Evolutionary conservation across 1,140 invertebrate genomes (phyloP), one percentile per base, ranked within the genome.

Genomic region (Atta colombica): DNA sequence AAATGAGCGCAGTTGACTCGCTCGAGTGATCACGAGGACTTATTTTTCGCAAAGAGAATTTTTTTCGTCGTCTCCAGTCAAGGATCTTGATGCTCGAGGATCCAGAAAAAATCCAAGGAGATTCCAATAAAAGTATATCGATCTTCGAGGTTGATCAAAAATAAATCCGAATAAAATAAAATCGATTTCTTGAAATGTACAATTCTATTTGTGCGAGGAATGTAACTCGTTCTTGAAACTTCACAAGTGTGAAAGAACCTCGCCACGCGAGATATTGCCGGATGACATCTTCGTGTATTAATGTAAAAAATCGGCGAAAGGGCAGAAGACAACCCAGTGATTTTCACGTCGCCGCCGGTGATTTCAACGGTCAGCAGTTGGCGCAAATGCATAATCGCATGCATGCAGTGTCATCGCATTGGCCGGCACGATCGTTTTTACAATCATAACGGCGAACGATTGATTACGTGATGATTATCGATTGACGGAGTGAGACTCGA

Each of bases 301-400:
- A 82, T 0, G 25, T 58, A 61, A 61, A 45, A 63, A 75, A 51
- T 85, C 45, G 16, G 16, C 12, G 55, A 39, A 85, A 85, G 14
- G 28, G 16, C 10, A 63, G 18, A 31, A 35, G 65, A 31, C 63
- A 28, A 14, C 16, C 31, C 18, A 39, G 35, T 31, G 55, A 77
- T 84, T 72, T 74, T 14, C 55, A 77, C 25, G 71, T 60, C 51
- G 31, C 14, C 55, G 31, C 85, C 88, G 85, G 93, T 89, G 92
- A 94, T 90, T 93, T 94, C 89, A 93, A 94, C 88, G 92, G 87
- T 60, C 66, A 35, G 35, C 66, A 72, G 16, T 51, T 81, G 66
- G 31, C 75, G 39, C 5, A 77, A 74, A 85, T 88, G 80, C 81
- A 78, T 72, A 90, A 55, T 16, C 49, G 39, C 25, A 18, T 78